Evolutionary conservation across 2,113 vertebrate genomes (phyloP), one percentile per base, ranked within the genome.

Genomic region (Microcebus tavaratra): DNA sequence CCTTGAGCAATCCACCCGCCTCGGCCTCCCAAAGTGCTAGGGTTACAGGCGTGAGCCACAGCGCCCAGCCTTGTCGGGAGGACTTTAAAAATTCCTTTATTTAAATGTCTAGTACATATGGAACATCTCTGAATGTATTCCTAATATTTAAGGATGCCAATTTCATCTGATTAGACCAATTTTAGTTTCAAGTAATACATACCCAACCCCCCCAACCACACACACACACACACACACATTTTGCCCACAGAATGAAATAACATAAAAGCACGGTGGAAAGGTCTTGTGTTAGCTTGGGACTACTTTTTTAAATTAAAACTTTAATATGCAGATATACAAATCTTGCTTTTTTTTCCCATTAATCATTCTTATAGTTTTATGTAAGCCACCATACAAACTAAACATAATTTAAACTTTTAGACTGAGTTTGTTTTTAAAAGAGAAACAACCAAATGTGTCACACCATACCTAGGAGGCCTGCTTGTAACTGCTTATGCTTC

Each of bases 81-180:
- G 9, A 76, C 67, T 92, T 65, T 39, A 8, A 94, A 96, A 94
- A 73, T 61, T 0, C 21, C 50, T 91, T 85, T 76, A 65, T 90
- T 93, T 91, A 92, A 70, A 78, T 65, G 83, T 90, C 31, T 85
- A 61, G 21, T 72, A 63, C 50, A 75, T 55, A 88, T 31, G 75
- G 23, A 93, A 45, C 11, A 63, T 92, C 93, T 87, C 8, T 80
- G 31, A 75, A 90, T 89, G 63, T 90, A 80, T 94, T 88, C 27
- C 14, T 73, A 76, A 84, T 93, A 94, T 72, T 73, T 87, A 86
- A 0, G 80, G 68, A 53, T 61, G 76, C 13, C 50, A 86, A 84
- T 94, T 93, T 88, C 18, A 92, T 53, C 80, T 88, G 48, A 85
- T 34, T 65, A 65, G 29, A 85, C 3, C 34, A 67, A 61, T 81